These are phyloP conservation scores for Coregonus suidteri DNA, from an alignment of 2,797 vertebrate genomes.

Conservation along the genomic window DNA sequence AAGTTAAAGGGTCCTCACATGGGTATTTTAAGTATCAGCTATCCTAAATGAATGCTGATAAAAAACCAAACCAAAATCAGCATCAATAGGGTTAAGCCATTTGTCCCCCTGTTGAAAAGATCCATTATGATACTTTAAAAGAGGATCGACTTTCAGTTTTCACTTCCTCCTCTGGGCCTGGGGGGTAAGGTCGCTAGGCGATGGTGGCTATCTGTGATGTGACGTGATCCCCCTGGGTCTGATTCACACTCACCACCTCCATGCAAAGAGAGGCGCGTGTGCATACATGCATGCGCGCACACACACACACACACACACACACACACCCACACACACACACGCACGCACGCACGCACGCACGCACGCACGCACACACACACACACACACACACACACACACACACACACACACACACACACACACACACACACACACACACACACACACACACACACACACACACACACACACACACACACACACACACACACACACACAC, in stretches of 20 bases:
- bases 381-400: constrained; percentile 16
- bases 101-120: constrained; percentile 51
- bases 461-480: too few relatives aligned
- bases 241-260: constrained; percentile 74
- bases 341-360: constrained; percentile 33
- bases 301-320: too few relatives aligned
- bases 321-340: too few relatives aligned
- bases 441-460: too few relatives aligned
- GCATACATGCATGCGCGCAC: too few relatives aligned
- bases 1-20: neutral
- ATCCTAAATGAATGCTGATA: constrained; percentile 21
- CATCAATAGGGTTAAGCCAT: constrained; percentile 39
- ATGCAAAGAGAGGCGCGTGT: constrained; percentile 27
- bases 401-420: constrained; percentile 31
- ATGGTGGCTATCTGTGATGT: constrained; percentile 70
- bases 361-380: constrained; percentile 27
- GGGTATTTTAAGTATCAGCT: constrained; percentile 10
- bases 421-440: constrained; percentile 21
- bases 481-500: too few relatives aligned
- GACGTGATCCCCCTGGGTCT: constrained; percentile 68
- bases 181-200: constrained; percentile 73
- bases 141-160: constrained; percentile 67
- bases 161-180: constrained; percentile 61
- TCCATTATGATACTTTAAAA: constrained; percentile 57
- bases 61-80: constrained; percentile 15